phyloP scores from a whole-genome alignment of 2,888 invertebrate species.

The Leucoma salicis region DNA sequence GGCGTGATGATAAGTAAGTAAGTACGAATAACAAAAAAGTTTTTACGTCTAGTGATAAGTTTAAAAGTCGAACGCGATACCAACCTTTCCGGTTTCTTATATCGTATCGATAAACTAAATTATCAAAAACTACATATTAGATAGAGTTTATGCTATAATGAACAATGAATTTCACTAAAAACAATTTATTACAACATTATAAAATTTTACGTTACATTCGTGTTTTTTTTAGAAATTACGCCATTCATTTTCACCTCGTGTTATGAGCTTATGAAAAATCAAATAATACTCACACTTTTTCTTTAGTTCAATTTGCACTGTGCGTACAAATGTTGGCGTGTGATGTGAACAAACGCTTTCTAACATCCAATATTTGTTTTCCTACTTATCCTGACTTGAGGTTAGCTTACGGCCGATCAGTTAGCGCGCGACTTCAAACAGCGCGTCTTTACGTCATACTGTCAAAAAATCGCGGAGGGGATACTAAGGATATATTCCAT shows the following conservation, averaged over 20 bases:
- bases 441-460: constrained; percentile 63
- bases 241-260: constrained; percentile 48
- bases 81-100: constrained; percentile 63
- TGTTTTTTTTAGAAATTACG: constrained; percentile 39
- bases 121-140: constrained; percentile 69
- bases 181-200: constrained; percentile 28
- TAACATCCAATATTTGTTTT: constrained; percentile 79
- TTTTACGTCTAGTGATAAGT: no score
- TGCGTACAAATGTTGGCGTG: constrained; percentile 58
- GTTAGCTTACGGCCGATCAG: constrained; percentile 52
- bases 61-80: constrained; percentile 37
- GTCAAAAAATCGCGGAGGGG: constrained; percentile 63
- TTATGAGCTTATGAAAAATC: constrained; percentile 62
- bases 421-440: constrained; percentile 66
- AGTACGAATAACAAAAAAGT: no score
- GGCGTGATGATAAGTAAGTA: no score
- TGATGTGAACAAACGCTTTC: constrained; percentile 77
- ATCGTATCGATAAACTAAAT: constrained; percentile 55
- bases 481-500: constrained; percentile 74
- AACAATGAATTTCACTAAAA: constrained; percentile 45
- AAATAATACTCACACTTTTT: constrained; percentile 80
- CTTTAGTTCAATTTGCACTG: constrained; percentile 76
- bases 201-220: constrained; percentile 24
- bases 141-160: constrained; percentile 57
- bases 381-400: constrained; percentile 75